These are phyloP conservation scores for Chlorops oryzae DNA, from an alignment of 1,140 invertebrate species.

Conservation along the genomic window DNA sequence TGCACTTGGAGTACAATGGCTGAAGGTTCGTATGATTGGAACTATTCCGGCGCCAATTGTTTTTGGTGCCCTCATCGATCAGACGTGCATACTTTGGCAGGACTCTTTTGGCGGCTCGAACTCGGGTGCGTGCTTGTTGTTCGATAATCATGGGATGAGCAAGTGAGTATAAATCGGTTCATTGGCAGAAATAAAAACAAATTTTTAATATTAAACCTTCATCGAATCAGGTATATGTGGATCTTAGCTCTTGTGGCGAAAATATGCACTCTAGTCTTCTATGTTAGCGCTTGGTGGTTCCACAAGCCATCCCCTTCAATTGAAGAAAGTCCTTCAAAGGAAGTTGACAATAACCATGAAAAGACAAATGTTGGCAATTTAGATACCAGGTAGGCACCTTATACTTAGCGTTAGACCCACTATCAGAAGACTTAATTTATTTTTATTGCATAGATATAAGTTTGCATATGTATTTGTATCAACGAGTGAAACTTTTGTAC, in stretches of 20 bases:
- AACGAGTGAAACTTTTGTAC: too few species aligned
- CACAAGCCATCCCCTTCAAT: slow-evolving; percentile 61
- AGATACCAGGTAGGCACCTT: neutral
- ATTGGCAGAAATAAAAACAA: slow-evolving; percentile 3
- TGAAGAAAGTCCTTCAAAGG: too few species aligned
- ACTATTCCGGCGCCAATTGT: slow-evolving; percentile 81
- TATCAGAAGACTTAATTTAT: neutral
- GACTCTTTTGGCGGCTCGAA: slow-evolving; percentile 25
- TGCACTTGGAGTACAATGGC: slow-evolving; percentile 82
- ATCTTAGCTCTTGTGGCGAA: slow-evolving; percentile 59
- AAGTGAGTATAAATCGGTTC: slow-evolving; percentile 48
- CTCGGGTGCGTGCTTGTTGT: slow-evolving; percentile 61
- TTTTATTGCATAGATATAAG: too few species aligned
- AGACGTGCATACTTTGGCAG: slow-evolving; percentile 75
- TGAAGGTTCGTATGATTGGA: slow-evolving; percentile 70
- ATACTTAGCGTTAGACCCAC: neutral
- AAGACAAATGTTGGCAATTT: neutral
- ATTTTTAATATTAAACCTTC: neutral
- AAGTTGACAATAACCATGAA: too few species aligned
- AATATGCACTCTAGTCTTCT: slow-evolving; percentile 58
- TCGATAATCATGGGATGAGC: slow-evolving; percentile 66
- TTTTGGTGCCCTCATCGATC: slow-evolving; percentile 77
- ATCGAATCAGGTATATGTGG: slow-evolving; percentile 57
- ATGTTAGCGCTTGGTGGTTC: slow-evolving; percentile 64
- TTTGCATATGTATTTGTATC: too few species aligned